Percentiles rank a stretch among this genome's conserved stretches.
phyloP scores from a whole-genome alignment of 1,140 invertebrate species.

The Scylla paramamosain region DNA sequence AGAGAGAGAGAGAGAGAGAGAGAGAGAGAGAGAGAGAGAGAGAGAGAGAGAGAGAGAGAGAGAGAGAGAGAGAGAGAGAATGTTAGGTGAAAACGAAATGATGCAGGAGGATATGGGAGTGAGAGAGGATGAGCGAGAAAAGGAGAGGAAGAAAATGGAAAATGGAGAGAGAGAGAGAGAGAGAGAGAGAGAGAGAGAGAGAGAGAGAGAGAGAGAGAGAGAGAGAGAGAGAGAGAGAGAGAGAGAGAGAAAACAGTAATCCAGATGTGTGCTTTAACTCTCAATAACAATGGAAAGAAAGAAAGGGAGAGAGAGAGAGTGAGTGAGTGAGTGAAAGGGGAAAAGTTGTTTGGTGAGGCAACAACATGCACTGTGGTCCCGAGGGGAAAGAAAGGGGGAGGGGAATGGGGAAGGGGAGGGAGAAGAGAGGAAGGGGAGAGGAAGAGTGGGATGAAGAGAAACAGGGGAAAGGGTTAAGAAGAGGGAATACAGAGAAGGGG shows the following conservation, averaged over 20 bases:
- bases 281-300: background rate
- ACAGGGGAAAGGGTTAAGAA: background rate
- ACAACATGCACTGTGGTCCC: background rate
- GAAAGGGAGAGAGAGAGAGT: background rate
- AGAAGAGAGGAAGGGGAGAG: background rate
- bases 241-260: background rate
- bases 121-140: background rate
- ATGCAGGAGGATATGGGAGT: background rate
- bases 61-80: background rate
- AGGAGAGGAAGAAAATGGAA: background rate
- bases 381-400: background rate
- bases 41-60: background rate
- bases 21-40: no score
- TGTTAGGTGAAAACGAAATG: no score
- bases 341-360: slow-evolving; percentile 10
- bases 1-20: no score
- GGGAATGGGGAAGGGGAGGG: background rate
- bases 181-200: background rate
- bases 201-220: slow-evolving; percentile 47
- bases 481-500: background rate
- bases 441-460: background rate
- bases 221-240: slow-evolving; percentile 51
- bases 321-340: background rate
- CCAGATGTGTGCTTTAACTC: background rate
- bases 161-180: background rate